Percentiles rank a stretch among this genome's conserved stretches.
phyloP scores from a whole-genome alignment of 2,888 invertebrate species.

The Drosophila tanythrix region DNA sequence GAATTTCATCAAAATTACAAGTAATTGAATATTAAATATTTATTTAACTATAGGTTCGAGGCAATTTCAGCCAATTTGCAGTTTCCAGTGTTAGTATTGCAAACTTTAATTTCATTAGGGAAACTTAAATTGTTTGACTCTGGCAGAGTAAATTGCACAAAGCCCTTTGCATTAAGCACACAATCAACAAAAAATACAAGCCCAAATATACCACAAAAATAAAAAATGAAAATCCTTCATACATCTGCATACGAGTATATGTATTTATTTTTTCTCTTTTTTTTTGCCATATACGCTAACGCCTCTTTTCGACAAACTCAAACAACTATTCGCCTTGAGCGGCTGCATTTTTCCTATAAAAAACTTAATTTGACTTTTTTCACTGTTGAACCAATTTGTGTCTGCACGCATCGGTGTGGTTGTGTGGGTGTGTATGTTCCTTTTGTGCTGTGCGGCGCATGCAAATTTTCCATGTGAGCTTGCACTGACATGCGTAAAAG shows the following conservation, averaged over 20 bases:
- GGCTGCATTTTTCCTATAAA: slow-evolving; percentile 29
- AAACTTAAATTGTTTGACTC: slow-evolving; percentile 29
- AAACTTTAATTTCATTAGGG: slow-evolving; percentile 41
- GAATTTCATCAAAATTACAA: neutral
- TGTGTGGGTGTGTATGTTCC: slow-evolving; percentile 3
- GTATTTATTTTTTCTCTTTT: slow-evolving; percentile 20
- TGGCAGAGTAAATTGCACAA: slow-evolving; percentile 74
- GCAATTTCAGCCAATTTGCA: neutral
- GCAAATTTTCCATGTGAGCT: slow-evolving; percentile 74
- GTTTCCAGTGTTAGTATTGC: slow-evolving; percentile 9
- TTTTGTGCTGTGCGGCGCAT: slow-evolving; percentile 36
- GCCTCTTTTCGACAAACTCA: slow-evolving; percentile 69
- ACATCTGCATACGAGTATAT: slow-evolving; percentile 17
- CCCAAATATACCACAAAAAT: slow-evolving; percentile 3
- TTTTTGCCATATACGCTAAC: slow-evolving; percentile 9
- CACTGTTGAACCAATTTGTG: slow-evolving; percentile 11
- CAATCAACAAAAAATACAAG: slow-evolving; percentile 33
- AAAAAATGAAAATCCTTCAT: slow-evolving; percentile 30
- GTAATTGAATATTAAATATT: neutral
- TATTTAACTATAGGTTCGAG: neutral
- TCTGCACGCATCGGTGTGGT: slow-evolving; percentile 1
- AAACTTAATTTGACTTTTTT: slow-evolving; percentile 41
- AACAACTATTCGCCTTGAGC: slow-evolving; percentile 72
- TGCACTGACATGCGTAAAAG: slow-evolving; percentile 77
- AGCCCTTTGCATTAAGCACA: slow-evolving; percentile 57